Base-by-base conservation (phyloP, 1,140 invertebrate species). In the Apis cerana region DNA sequence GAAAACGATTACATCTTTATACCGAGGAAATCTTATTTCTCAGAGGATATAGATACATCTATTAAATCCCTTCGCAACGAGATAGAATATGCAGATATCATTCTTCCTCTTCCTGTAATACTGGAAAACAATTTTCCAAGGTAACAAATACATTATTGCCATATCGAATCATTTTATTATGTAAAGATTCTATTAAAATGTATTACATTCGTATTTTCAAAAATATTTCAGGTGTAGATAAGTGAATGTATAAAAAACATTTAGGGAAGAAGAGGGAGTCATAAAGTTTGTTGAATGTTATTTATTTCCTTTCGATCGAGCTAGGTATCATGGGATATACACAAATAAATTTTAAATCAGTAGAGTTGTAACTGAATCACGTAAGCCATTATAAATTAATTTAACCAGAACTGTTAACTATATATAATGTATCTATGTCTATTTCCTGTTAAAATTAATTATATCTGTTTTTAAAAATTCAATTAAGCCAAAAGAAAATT, bases 51-150 rank as follows among this genome's bases (percentile, higher is more conserved):
- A 43, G 33, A 43, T 43, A 62, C 19, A n/a, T 43, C 2, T 71
- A 56, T 71, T 23, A 71, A 33, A 8, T 61, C 17, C 33, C 58
- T 27, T 19, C 48, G 11, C 15, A 23, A 15, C 58, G 58, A 61
- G 27, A 27, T 27, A 12, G 15, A 17, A 21, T 43, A 33, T 27
- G n/a, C 21, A 33, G 19, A 64, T 61, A 74, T 64, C 43, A 9
- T 62, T 52, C 74, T 64, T 23, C n/a, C 21, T 64, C n/a, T 19
- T 13, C 1, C 59, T 9, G 43, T 19, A 17, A n/a, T 64, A 48
- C 11, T n/a, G 27, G 23, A 64, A 67, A 68, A 68, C 64, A 68
- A 58, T 68, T 77, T 77, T 50, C 33, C 19, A 27, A 43, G 33
- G 3, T 43, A 21, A 27, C 17, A 48, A 11, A n/a, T 27, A 33